Evolutionary conservation across 2,888 invertebrate genomes (phyloP), one percentile per base, ranked within the genome.

Genomic region (Heliconius ismenius): DNA sequence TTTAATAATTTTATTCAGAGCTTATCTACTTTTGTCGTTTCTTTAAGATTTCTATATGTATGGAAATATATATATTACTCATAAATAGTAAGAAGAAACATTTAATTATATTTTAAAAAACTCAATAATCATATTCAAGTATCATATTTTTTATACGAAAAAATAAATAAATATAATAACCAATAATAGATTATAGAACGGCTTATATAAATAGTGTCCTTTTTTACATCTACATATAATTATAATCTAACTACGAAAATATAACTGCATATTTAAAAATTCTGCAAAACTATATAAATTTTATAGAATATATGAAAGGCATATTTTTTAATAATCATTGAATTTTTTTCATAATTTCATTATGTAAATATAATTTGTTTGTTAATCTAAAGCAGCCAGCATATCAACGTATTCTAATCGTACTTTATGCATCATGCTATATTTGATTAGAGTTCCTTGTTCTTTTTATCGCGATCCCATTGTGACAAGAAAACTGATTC

Each of bases 401-500:
- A 21, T 32, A 64, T 64, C 21, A 32, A 32, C 28, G 4, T 64
- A 21, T 64, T 21, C 21, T 11, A 36, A 64, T 64, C 32, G 36
- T 64, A 32, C 10, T 64, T 32, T n/a, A 60, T 24, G n/a, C 60
- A 15, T 3, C 4, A 32, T 36, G 32, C 26, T 62, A 24, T 26
- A 62, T 63, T 9, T 64, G 21, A n/a, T 10, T 3, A 64, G 32
- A 32, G 21, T 32, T 63, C 28, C 15, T 32, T 65, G n/a, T n/a
- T 11, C 24, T 0, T 13, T 13, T 36, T 39, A 36, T 65, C n/a
- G 11, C n/a, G n/a, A n/a, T n/a, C 6, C 6, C 32, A n/a, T 24
- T 65, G 36, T 65, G 13, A 24, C 67, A 67, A 24, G 36, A 39
- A 67, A 43, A 67, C 39, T 24, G 24, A 24, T 39, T 65, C 65